Evolutionary conservation across 2,888 invertebrate genomes (phyloP).

Genomic region (Xylota sylvarum): DNA sequence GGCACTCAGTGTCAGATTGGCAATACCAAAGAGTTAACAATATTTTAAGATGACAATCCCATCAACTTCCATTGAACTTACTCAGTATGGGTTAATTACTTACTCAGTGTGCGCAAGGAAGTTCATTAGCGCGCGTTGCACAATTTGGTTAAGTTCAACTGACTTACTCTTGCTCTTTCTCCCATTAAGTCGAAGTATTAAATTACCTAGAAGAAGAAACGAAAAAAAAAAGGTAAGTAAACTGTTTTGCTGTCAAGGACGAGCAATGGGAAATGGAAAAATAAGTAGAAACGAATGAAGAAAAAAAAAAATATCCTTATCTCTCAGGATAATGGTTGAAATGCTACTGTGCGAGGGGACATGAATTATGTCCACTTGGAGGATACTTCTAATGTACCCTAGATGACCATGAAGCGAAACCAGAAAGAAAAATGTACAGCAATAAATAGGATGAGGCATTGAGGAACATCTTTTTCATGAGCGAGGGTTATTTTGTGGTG

Average conservation of each 20-base stretch:
- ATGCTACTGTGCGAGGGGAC: constrained; percentile 47
- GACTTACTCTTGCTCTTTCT: not conserved
- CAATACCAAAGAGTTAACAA: constrained; percentile 21
- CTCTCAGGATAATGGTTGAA: constrained; percentile 56
- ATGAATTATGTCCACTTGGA: constrained; percentile 51
- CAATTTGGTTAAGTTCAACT: constrained; percentile 33
- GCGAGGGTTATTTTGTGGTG: constrained; percentile 1
- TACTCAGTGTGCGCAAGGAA: not conserved
- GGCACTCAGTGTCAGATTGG: constrained; percentile 13
- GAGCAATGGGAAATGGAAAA: constrained; percentile 18
- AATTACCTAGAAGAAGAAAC: constrained; percentile 70
- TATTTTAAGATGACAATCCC: constrained; percentile 32
- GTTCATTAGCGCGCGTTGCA: constrained; percentile 19
- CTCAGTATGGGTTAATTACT: constrained; percentile 39
- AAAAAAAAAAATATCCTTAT: constrained; percentile 38
- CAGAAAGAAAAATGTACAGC: constrained; percentile 41
- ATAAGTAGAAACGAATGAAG: not conserved
- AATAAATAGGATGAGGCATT: constrained; percentile 42
- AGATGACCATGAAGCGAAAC: constrained; percentile 45
- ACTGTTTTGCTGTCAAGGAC: constrained; percentile 62
- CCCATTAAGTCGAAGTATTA: constrained; percentile 49
- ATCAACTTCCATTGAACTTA: not conserved
- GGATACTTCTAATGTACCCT: constrained; percentile 55
- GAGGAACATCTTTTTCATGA: not conserved
- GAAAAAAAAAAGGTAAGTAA: constrained; percentile 25